Percentiles rank a stretch among this genome's conserved stretches.
Evolutionary conservation across 2,113 vertebrate species (phyloP).

Genomic region (Oryzias curvinotus): DNA sequence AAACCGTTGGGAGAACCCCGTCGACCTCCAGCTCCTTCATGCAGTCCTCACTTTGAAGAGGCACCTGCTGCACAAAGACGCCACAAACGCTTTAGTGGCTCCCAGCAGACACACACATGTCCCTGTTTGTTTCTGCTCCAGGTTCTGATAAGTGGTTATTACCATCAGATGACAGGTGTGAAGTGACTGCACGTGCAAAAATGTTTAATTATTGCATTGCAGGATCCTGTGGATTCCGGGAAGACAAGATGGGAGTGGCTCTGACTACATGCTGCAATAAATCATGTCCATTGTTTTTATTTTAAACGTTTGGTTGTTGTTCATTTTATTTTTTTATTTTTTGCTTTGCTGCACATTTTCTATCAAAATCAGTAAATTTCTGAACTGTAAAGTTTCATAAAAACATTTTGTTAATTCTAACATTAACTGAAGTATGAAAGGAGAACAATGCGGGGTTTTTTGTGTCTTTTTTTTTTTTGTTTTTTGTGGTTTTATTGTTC

Average conservation of each 20-base stretch:
- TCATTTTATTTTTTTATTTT: no score
- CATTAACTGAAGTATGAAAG: no score
- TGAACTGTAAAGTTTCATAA: no score
- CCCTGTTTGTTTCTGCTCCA: constrained; percentile 21
- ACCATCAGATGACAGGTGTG: constrained; percentile 63
- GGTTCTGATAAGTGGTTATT: constrained; percentile 65
- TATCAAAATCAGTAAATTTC: no score
- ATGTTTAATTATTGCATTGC: constrained; percentile 5
- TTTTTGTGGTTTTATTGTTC: neutral
- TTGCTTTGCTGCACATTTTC: no score
- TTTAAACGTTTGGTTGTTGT: no score
- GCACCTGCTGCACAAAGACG: constrained; percentile 62
- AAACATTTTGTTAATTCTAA: no score
- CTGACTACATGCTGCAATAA: no score
- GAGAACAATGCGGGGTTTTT: neutral
- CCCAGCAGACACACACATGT: constrained; percentile 3
- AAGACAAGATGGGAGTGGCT: neutral
- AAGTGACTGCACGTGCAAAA: constrained; percentile 41
- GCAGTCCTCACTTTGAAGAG: constrained; percentile 68
- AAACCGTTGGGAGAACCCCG: constrained; percentile 46
- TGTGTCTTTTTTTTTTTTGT: neutral
- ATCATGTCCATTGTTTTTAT: no score
- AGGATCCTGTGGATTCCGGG: constrained; percentile 6
- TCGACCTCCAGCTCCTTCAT: constrained; percentile 33
- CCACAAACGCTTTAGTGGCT: neutral